Evolutionary conservation across 2,888 invertebrate genomes (phyloP), one percentile per base, ranked within the genome.

Genomic region (Meiosimyza platycephala): DNA sequence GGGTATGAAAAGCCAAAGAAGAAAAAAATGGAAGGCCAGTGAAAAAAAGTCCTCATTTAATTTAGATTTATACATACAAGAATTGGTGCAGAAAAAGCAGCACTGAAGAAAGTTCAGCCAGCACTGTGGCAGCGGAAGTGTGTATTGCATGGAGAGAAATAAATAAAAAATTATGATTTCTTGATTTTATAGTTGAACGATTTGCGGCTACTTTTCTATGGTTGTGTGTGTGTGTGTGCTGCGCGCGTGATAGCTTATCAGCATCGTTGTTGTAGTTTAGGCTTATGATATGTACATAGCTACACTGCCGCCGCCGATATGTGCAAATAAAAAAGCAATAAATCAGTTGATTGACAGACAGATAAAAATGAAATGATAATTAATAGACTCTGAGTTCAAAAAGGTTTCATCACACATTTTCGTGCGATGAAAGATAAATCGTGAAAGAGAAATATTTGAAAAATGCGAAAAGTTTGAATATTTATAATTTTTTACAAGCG

Each of bases 31-130:
- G 60, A 66, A 40, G 50, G 63, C 47, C 40, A 71, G 28, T 33
- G 28, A 50, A 51, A 22, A 67, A 73, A 72, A 67, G 73, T 50
- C 75, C 67, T 78, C 79, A 80, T 83, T 83, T 84, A 83, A 83
- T 83, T 82, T 81, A 83, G 84, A 82, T 82, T 83, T 82, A 82
- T 83, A 79, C 77, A 76, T 75, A 40, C 16, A 18, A 54, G 52
- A 59, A 60, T 51, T 51, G 60, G 48, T 28, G 59, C 60, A 18
- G 40, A 72, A 60, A 28, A 18, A 66, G 40, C 13, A 13, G 40
- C 18, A 18, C 50, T 48, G 33, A 51, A 60, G 51, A 51, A 12
- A 18, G 22, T 18, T 11, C 18, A 51, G 22, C 16, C 18, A 59
- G 22, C 16, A 52, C 18, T 52, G 22, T 22, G 52, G 48, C 18